Base-by-base conservation (phyloP, 2,888 invertebrate genomes). In the Esperia sulphurella region DNA sequence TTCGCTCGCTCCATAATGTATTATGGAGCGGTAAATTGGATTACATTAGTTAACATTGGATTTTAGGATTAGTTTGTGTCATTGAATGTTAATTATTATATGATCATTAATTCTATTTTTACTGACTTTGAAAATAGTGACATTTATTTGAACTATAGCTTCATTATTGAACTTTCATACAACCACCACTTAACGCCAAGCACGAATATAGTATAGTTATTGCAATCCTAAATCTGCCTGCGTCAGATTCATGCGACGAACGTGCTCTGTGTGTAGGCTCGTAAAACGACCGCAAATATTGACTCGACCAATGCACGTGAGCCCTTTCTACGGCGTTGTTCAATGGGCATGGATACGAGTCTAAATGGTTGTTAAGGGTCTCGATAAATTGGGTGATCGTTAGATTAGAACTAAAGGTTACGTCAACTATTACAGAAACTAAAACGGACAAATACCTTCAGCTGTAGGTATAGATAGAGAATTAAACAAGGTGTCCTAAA, bases 221-320 rank as follows among this genome's bases (percentile, higher is more conserved):
- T 53, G 58, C 57, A 49, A 48, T 47, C 59, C 58, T 59, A 65
- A 63, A 63, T 61, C 63, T 58, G 59, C 59, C 58, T 55, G 50
- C 50, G 50, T 46, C 50, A 51, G 55, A 65, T 62, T 63, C 58
- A 64, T 64, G 55, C 42, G 52, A 43, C 50, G 50, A 29, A 60
- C 64, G 65, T 67, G 65, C 51, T 52, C 47, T 50, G 53, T 58
- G 51, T 46, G 49, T 41, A 43, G 46, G 21, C 14, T 38, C 39
- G 38, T 59, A 59, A 65, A 56, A 44, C 47, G 42, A 38, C 48
- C 54, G 48, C 50, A 65, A 69, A 66, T 66, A 66, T 71, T 63
- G 56, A 55, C 54, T 42, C 46, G 30, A 38, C 61, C 58, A 56
- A 52, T 52, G 49, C 55, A 49, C 50, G 2, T 21, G 55, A 43